A percentile compares a stretch with the other conserved stretches of the same genome.
Evolutionary conservation across 1,140 invertebrate species (phyloP).

Genomic region (Drosophila kohkoa): DNA sequence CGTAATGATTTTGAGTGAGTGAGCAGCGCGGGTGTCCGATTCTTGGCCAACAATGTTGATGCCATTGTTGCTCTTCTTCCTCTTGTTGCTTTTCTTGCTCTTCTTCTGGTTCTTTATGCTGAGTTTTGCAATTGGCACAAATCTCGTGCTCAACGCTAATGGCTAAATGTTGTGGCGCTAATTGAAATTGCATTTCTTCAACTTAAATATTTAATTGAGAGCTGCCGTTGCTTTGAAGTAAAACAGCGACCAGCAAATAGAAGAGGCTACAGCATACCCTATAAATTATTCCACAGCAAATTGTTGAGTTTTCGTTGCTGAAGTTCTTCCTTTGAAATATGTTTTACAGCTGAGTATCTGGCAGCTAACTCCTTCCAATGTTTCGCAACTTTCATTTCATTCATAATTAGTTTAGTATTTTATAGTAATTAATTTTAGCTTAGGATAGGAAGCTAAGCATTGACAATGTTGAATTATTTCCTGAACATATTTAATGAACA

Average conservation of each 20-base stretch:
- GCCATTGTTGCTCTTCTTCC: slow-evolving; percentile 41
- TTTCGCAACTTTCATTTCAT: no score
- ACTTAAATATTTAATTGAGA: slow-evolving; percentile 77
- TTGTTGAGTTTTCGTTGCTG: no score
- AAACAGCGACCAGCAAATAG: neutral
- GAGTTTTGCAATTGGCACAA: slow-evolving; percentile 76
- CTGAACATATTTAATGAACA: no score
- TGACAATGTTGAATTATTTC: no score
- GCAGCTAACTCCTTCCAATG: no score
- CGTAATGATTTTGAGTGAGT: slow-evolving; percentile 76
- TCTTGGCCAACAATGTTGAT: slow-evolving; percentile 55
- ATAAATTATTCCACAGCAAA: no score
- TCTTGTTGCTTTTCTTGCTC: slow-evolving; percentile 30
- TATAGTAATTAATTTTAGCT: no score
- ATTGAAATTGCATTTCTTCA: slow-evolving; percentile 80
- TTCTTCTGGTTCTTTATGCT: slow-evolving; percentile 27
- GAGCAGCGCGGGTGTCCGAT: slow-evolving; percentile 65
- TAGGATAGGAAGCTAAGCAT: no score
- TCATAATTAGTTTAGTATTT: no score
- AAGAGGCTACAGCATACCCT: neutral
- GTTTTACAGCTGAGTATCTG: no score
- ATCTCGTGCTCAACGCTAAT: slow-evolving; percentile 68
- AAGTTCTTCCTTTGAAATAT: no score
- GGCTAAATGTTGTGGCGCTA: slow-evolving; percentile 77
- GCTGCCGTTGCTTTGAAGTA: slow-evolving; percentile 20